Evolutionary conservation across 2,888 invertebrate genomes (phyloP).

Genomic region (Andrena trimmerana): DNA sequence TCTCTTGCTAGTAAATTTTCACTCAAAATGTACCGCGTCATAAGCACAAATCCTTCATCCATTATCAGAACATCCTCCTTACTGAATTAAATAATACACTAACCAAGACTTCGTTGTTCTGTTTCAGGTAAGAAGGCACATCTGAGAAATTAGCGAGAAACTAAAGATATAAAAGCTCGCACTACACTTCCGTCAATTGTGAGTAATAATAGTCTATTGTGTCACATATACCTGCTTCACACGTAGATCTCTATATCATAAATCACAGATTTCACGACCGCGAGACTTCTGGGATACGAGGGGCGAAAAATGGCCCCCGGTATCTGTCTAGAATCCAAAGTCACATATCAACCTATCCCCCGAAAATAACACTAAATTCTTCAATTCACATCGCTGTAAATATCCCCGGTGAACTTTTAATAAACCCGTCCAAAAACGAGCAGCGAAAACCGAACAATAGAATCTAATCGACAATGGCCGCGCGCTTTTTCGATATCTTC

Average conservation of each 20-base stretch:
- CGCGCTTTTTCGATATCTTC: slow-evolving; percentile 19
- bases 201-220: slow-evolving; percentile 16
- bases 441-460: neutral
- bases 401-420: neutral
- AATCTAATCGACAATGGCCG: slow-evolving; percentile 20
- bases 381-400: neutral
- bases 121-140: slow-evolving; percentile 77
- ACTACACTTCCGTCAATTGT: slow-evolving; percentile 16
- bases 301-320: slow-evolving; percentile 24
- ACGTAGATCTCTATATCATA: slow-evolving; percentile 16
- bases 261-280: slow-evolving; percentile 11
- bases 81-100: neutral
- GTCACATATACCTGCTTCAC: slow-evolving; percentile 8
- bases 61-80: neutral
- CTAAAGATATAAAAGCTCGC: neutral
- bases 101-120: slow-evolving; percentile 71
- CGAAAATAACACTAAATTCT: neutral
- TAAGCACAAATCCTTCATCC: neutral
- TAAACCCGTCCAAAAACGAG: neutral
- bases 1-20: slow-evolving; percentile 7
- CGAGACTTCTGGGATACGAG: slow-evolving; percentile 24
- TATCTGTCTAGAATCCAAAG: no score
- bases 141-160: slow-evolving; percentile 3
- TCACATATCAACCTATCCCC: slow-evolving; percentile 14
- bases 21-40: neutral